Base-by-base conservation (phyloP, 2,888 invertebrate species). In the Latheticus oryzae region DNA sequence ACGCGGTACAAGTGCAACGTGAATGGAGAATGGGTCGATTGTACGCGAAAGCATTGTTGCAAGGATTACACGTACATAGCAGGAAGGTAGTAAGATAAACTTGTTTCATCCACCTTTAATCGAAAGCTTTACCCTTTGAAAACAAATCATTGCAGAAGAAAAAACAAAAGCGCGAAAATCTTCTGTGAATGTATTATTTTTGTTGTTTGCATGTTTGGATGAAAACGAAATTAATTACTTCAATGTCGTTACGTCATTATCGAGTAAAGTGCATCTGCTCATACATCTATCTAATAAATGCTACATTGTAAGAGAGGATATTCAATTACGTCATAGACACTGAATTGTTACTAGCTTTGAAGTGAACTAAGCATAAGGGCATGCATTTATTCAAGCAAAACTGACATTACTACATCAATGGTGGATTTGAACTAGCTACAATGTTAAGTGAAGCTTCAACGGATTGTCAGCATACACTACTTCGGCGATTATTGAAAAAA, bases 51-150 rank as follows among this genome's bases (percentile, higher is more conserved):
- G 64, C 82, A 83, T 64, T 88, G 88, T 75, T 88, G 88, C 67
- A 83, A 84, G 33, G 82, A 83, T 7, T 85, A 86, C 70, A 81
- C 80, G 12, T 85, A 82, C 68, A 81, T 87, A 37, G 84, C 84
- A 53, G 87, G 87, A 62, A 82, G 82, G 86, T 86, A 72, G 76
- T n/a, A n/a, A n/a, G n/a, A n/a, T n/a, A n/a, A n/a, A n/a, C n/a
- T n/a, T n/a, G n/a, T n/a, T n/a, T n/a, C n/a, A n/a, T n/a, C n/a
- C n/a, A n/a, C n/a, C n/a, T n/a, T n/a, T n/a, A n/a, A n/a, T n/a
- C n/a, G n/a, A n/a, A n/a, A n/a, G n/a, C n/a, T n/a, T n/a, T n/a
- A n/a, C n/a, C n/a, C n/a, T n/a, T n/a, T n/a, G n/a, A n/a, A n/a
- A n/a, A n/a, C n/a, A n/a, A n/a, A 21, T 21, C 21, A 21, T 5